phyloP scores from a whole-genome alignment of 2,113 vertebrate species.

The Ameiurus melas region DNA sequence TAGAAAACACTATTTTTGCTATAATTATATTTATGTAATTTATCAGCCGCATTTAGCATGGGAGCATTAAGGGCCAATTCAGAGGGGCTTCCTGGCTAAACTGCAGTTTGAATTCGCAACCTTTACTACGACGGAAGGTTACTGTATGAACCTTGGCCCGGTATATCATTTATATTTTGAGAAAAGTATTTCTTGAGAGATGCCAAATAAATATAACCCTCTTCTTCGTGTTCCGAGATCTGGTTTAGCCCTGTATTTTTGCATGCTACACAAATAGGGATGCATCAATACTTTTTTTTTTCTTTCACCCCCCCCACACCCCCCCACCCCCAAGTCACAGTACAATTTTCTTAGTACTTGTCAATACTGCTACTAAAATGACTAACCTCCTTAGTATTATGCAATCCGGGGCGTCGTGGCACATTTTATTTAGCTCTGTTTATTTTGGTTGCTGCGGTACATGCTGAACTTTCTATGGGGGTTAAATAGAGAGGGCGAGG shows the following conservation, averaged over 20 bases:
- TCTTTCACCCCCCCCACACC: background rate
- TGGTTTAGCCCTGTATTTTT: constrained; percentile 1
- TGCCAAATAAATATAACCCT: constrained; percentile 3
- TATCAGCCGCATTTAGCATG: background rate
- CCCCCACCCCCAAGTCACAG: background rate
- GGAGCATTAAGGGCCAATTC: background rate
- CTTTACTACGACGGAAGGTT: background rate
- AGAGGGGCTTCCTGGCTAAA: constrained; percentile 3
- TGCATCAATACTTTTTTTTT: constrained; percentile 1
- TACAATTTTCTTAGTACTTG: background rate
- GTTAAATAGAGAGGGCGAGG: background rate
- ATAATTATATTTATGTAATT: background rate
- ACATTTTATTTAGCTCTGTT: background rate
- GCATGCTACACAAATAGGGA: background rate
- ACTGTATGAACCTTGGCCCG: background rate
- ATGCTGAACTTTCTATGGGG: background rate
- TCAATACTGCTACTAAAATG: background rate
- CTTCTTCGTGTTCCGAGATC: background rate
- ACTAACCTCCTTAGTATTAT: background rate
- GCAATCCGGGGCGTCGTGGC: background rate
- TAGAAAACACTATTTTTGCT: constrained; percentile 21
- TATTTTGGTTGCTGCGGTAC: background rate
- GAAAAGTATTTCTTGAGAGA: background rate
- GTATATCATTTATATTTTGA: background rate
- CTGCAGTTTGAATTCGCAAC: background rate